A percentile compares a stretch with the other conserved stretches of the same genome.
Evolutionary conservation across 2,888 invertebrate genomes (phyloP).

Genomic region (Eurois occulta): DNA sequence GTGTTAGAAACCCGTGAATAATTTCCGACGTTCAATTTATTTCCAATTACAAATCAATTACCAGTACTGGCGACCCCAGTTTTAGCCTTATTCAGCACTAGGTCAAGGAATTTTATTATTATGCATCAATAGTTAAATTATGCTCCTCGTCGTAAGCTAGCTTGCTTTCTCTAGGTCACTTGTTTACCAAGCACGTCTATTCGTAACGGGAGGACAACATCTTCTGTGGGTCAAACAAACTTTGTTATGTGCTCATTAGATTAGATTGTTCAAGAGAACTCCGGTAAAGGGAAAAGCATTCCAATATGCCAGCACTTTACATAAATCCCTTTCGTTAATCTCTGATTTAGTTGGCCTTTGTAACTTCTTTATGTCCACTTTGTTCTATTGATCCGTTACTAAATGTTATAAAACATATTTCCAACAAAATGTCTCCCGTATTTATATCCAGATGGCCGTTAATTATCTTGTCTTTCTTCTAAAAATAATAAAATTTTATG

Average conservation of each 20-base stretch:
- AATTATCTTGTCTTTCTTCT: slow-evolving; percentile 77
- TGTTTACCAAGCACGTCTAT: slow-evolving; percentile 66
- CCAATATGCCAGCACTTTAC: slow-evolving; percentile 33
- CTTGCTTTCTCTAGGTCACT: slow-evolving; percentile 74
- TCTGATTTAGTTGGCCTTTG: slow-evolving; percentile 27
- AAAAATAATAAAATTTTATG: slow-evolving; percentile 84
- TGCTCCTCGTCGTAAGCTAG: slow-evolving; percentile 56
- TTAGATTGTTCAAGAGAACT: slow-evolving; percentile 59
- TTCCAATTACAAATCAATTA: slow-evolving; percentile 66
- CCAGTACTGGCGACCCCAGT: slow-evolving; percentile 66
- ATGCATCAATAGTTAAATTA: slow-evolving; percentile 71
- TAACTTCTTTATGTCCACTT: slow-evolving; percentile 29
- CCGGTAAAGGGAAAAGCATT: slow-evolving; percentile 57
- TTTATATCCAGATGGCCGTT: slow-evolving; percentile 73
- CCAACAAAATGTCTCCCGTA: slow-evolving; percentile 64
- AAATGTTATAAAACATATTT: slow-evolving; percentile 62
- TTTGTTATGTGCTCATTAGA: slow-evolving; percentile 69
- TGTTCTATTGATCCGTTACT: slow-evolving; percentile 45
- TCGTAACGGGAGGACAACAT: slow-evolving; percentile 76
- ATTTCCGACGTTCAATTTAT: slow-evolving; percentile 44
- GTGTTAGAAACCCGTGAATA: slow-evolving; percentile 11
- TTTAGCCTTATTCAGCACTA: slow-evolving; percentile 66
- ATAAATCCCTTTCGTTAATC: slow-evolving; percentile 39
- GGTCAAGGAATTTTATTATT: slow-evolving; percentile 76
- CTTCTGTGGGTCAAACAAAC: slow-evolving; percentile 70